phyloP scores from a whole-genome alignment of 2,888 invertebrate species.

The Ophion ventricosus region DNA sequence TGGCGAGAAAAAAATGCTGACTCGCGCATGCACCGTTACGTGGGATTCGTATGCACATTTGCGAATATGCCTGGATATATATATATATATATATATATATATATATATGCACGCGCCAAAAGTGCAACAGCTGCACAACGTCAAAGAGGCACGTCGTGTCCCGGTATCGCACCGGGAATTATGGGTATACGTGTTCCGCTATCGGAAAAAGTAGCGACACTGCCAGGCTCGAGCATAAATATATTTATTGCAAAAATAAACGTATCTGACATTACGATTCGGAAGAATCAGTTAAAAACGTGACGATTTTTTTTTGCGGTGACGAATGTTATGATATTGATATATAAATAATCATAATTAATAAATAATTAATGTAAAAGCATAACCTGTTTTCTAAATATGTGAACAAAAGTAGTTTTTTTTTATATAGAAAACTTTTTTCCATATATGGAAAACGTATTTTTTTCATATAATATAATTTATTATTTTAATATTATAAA shows the following conservation, averaged over 20 bases:
- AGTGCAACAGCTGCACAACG: constrained; percentile 63
- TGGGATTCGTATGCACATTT: not conserved
- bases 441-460: too few relatives aligned
- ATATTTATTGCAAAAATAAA: not conserved
- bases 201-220: constrained; percentile 30
- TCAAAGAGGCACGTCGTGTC: constrained; percentile 49
- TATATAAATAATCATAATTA: too few relatives aligned
- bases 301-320: not conserved
- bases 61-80: constrained; percentile 15
- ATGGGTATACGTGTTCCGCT: constrained; percentile 41
- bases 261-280: not conserved
- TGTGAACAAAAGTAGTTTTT: too few relatives aligned
- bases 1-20: constrained; percentile 53
- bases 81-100: constrained; percentile 3
- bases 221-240: not conserved
- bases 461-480: too few relatives aligned
- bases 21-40: constrained; percentile 21
- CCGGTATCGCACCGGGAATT: constrained; percentile 34
- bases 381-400: too few relatives aligned
- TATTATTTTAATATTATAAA: too few relatives aligned
- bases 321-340: not conserved
- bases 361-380: too few relatives aligned
- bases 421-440: too few relatives aligned
- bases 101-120: constrained; percentile 21
- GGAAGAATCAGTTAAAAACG: not conserved